These are phyloP conservation scores for Mus caroli DNA, from an alignment of 2,797 vertebrate genomes.

Conservation along the genomic window DNA sequence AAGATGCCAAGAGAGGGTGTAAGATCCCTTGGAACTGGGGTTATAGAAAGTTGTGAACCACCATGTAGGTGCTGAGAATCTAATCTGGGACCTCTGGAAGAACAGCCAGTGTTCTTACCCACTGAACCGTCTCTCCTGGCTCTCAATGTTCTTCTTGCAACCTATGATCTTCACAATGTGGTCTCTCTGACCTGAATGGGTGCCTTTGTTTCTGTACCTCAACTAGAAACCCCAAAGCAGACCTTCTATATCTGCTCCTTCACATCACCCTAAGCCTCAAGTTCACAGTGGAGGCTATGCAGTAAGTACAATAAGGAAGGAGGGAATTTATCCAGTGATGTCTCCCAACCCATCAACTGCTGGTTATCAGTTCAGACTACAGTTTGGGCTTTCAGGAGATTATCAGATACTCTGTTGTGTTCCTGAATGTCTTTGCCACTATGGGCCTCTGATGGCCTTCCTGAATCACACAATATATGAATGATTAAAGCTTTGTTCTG, in stretches of 20 bases:
- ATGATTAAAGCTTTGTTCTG: not conserved
- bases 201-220: not conserved
- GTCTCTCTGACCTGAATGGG: not conserved
- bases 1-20: not conserved
- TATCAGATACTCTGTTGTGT: not conserved
- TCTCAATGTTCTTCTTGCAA: not conserved
- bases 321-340: not conserved
- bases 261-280: not conserved
- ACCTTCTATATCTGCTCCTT: not conserved
- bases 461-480: not conserved
- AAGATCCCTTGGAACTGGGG: not conserved
- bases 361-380: not conserved
- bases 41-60: not conserved
- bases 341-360: not conserved
- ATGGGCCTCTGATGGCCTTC: not conserved
- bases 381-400: not conserved
- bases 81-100: not conserved
- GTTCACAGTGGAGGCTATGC: not conserved
- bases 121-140: not conserved
- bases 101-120: not conserved
- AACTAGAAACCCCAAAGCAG: not conserved
- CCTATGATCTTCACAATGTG: rapidly evolving
- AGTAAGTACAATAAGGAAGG: not conserved
- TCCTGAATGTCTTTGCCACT: not conserved
- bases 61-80: not conserved